Base-by-base conservation (phyloP, 2,113 vertebrate genomes). In the Mesocricetus auratus region DNA sequence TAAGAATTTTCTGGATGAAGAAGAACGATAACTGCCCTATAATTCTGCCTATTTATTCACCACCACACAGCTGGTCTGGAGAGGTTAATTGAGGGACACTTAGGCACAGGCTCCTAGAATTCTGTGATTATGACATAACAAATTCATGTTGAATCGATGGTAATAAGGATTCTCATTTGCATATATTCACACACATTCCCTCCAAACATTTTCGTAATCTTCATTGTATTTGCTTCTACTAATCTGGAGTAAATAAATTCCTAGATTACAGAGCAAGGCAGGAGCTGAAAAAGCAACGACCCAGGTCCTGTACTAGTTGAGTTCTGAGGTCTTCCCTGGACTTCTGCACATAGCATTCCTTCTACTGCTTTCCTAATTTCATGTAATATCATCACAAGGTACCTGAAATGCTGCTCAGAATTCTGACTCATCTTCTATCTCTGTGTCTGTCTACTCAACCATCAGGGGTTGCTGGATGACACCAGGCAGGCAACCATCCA, bases 401-500 rank as follows among this genome's bases (percentile, higher is more conserved):
- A 68, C 42, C 0, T 1, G 1, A 89, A 79, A 64, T 29, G 66
- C 62, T 85, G 4, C 78, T 96, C 53, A 75, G 87, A 87, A 75
- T 56, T 91, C 91, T 94, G 91, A 93, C n/a, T 94, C 94, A 95
- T 31, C 45, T 47, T 82, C 64, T 73, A 2, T 47, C 85, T 58
- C 42, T 85, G 1, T 56, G 8, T 64, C 92, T 74, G 22, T 89
- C 82, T 50, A 62, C 91, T 90, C 58, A 29, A 7, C 45, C 87
- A 87, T 89, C 64, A 64, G 62, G 74, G 64, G 2, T 75, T 94
- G 45, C 74, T 11, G 11, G 56, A 64, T 95, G 83, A 89, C 36
- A 83, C 26, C 26, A 64, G 58, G 33, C 36, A 75, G 58, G 3
- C 17, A 71, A 69, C 68, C 68, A 74, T 88, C 31, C 60, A 69